phyloP scores from a whole-genome alignment of 2,113 vertebrate genomes.

The Girardinichthys multiradiatus region DNA sequence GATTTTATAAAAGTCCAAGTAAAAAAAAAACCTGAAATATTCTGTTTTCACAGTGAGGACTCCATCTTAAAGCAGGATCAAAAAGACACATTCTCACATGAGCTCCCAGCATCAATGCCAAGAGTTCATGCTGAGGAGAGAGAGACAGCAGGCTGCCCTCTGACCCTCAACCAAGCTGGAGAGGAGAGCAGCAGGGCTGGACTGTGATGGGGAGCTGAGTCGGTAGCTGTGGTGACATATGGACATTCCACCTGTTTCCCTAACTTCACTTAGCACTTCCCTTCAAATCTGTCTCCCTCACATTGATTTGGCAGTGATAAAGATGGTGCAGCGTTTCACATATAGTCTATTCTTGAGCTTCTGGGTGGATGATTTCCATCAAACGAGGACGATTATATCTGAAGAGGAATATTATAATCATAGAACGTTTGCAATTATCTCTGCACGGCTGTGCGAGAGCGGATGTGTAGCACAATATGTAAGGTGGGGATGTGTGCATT shows the following conservation, averaged over 20 bases:
- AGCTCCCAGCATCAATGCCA: conserved; percentile 15
- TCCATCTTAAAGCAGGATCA: neutral
- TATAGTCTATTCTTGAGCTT: conserved; percentile 11
- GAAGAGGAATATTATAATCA: conserved; percentile 40
- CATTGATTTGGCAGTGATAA: conserved; percentile 12
- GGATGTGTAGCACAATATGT: conserved; percentile 16
- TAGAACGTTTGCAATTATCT: conserved; percentile 28
- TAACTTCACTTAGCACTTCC: conserved; percentile 40
- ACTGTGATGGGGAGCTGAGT: conserved; percentile 25
- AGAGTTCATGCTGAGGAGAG: conserved; percentile 36
- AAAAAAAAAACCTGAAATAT: neutral
- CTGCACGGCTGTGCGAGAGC: neutral
- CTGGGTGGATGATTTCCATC: conserved; percentile 22
- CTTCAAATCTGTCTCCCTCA: conserved; percentile 29
- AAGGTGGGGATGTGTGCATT: conserved; percentile 16
- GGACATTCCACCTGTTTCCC: conserved; percentile 57
- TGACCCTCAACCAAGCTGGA: conserved; percentile 49
- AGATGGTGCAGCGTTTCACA: conserved; percentile 5
- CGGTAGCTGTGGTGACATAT: conserved; percentile 35
- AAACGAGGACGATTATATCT: conserved; percentile 37
- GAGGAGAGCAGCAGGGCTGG: conserved; percentile 26
- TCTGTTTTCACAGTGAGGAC: neutral
- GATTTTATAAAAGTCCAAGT: neutral
- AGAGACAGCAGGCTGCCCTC: conserved; percentile 45
- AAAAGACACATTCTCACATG: neutral